phyloP scores from a whole-genome alignment of 1,140 invertebrate genomes.

The Trichomalopsis sarcophagae region DNA sequence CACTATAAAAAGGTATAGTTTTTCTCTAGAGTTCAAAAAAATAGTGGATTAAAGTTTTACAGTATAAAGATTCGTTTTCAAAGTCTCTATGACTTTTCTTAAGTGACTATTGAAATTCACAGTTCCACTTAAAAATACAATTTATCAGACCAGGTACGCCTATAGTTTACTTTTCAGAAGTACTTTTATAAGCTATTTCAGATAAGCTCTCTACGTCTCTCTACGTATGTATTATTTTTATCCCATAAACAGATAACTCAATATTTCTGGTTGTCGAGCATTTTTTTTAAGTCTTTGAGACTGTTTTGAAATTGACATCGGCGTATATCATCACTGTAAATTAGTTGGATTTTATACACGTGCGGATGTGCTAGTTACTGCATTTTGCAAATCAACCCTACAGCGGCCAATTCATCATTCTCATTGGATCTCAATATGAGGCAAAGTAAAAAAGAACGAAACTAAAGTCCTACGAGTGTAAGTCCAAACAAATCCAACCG shows the following conservation, averaged over 20 bases:
- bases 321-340: no score
- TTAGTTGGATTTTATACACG: no score
- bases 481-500: not conserved
- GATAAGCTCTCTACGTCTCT: not conserved
- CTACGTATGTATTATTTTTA: not conserved
- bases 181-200: not conserved
- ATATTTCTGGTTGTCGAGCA: not conserved
- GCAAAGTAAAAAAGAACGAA: not conserved
- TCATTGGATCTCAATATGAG: not conserved
- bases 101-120: constrained; percentile 20
- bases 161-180: not conserved
- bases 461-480: not conserved
- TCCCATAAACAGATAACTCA: not conserved
- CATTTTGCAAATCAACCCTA: not conserved
- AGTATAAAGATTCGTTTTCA: not conserved
- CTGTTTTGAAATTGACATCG: not conserved
- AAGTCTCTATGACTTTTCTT: not conserved
- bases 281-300: not conserved
- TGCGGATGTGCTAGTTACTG: not conserved
- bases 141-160: not conserved
- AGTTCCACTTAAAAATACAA: not conserved
- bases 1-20: not conserved
- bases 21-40: not conserved
- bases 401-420: not conserved
- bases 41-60: not conserved